Conservation (phyloP, 2,888 invertebrate species). For the Prionchulus punctatus region DNA sequence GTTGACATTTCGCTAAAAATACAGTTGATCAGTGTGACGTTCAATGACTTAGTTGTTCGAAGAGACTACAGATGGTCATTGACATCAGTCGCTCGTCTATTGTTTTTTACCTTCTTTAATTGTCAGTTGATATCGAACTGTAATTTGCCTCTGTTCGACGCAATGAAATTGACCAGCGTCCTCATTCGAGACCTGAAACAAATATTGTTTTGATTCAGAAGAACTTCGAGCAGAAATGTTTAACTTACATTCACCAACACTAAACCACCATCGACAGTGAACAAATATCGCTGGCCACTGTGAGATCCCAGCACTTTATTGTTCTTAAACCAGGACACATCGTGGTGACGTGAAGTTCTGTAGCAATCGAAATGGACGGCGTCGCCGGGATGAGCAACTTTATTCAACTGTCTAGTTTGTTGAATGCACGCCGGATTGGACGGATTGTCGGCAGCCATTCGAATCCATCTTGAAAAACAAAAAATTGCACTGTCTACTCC, state of each 20-base stretch:
- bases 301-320: constrained; percentile 8
- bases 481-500: background rate
- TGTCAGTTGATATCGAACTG: background rate
- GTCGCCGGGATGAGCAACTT: constrained; percentile 21
- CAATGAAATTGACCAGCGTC: constrained; percentile 11
- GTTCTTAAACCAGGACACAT: constrained; percentile 14
- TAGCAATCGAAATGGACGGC: constrained; percentile 13
- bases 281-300: constrained; percentile 12
- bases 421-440: constrained; percentile 6
- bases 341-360: background rate
- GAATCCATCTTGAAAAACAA: constrained; percentile 9
- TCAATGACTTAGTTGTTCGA: too few relatives aligned
- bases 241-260: constrained; percentile 16
- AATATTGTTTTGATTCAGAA: too few relatives aligned
- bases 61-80: too few relatives aligned
- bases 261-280: constrained; percentile 17
- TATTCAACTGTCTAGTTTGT: constrained; percentile 17
- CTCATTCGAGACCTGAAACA: background rate
- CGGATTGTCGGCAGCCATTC: background rate
- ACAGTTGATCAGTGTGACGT: too few relatives aligned
- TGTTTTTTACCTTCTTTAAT: constrained; percentile 10
- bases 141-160: constrained; percentile 2
- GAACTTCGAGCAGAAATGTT: too few relatives aligned
- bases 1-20: constrained; percentile 24
- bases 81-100: too few relatives aligned